Evolutionary conservation across 2,888 invertebrate genomes (phyloP), one percentile per base, ranked within the genome.

Genomic region (Gari tellinella): DNA sequence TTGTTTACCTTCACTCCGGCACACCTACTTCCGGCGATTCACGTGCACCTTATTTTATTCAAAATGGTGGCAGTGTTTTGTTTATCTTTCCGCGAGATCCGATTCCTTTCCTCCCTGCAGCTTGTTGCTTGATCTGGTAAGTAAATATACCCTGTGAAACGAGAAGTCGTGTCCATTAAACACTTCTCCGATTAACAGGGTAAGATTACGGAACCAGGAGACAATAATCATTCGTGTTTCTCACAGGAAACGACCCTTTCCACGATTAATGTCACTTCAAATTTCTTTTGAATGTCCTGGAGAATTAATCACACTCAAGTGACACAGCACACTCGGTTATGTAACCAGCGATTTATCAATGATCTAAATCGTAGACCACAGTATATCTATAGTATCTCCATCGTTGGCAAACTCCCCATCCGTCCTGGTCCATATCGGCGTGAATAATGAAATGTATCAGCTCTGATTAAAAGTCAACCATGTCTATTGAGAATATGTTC

Each of bases 91-190:
- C 10, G 31, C 31, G 5, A 31, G 31, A 7, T 31, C 31, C 10
- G 4, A 7, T 31, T 10, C 10, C 10, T 10, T 31, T 10, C 5
- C 10, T 10, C 31, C 31, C 10, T 10, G 5, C 4, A 31, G 4
- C 31, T 10, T 31, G 31, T 31, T 31, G 31, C 4, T 31, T 10
- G 31, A 4, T 31, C 31, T 31, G 31, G 31, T 31, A 31, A 45
- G 83, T 83, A 82, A 88, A 86, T 84, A 86, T 87, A 88, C 88
- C 88, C 88, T 88, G 88, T 86, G 87, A 88, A 88, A 88, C 88
- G 88, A 88, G 88, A 88, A 88, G 84, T 84, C 37, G 38, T 38
- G 57, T 66, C 25, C 26, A 53, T 49, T 19, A 55, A 46, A 73
- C 64, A 87, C 88, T 88, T 88, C 88, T 88, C 86, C 84, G 87